Conservation (phyloP, 2,888 invertebrate genomes). For the Tachina grossa region DNA sequence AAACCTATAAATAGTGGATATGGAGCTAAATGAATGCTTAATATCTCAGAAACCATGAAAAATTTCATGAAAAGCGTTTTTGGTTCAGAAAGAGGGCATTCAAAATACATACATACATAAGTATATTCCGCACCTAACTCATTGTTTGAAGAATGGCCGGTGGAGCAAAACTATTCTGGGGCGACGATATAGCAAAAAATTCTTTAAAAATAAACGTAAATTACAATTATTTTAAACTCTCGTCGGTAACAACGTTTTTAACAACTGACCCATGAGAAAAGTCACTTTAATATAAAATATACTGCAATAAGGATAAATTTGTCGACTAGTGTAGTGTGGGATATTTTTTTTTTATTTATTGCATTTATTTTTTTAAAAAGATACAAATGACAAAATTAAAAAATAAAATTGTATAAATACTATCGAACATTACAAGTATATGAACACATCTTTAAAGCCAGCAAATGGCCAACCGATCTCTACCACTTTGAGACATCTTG, state of each 20-base stretch:
- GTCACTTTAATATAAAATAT: neutral
- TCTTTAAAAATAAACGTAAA: neutral
- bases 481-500: conserved; percentile 53
- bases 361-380: conserved; percentile 20
- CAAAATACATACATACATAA: too few relatives aligned
- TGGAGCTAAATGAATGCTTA: too few relatives aligned
- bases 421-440: neutral
- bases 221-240: too few relatives aligned
- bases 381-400: conserved; percentile 7
- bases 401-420: neutral
- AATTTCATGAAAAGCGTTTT: too few relatives aligned
- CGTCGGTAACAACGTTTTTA: too few relatives aligned
- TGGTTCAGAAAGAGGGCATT: too few relatives aligned
- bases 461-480: neutral
- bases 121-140: too few relatives aligned
- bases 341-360: conserved; percentile 4
- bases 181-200: neutral
- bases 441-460: neutral
- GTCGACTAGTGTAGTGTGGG: conserved; percentile 3
- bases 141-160: too few relatives aligned
- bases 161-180: too few relatives aligned
- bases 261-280: neutral
- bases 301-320: neutral
- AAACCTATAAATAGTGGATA: too few relatives aligned
- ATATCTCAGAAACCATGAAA: too few relatives aligned